These are phyloP conservation scores for Saimiri boliviensis DNA, from an alignment of 2,113 vertebrate species.

Conservation along the genomic window DNA sequence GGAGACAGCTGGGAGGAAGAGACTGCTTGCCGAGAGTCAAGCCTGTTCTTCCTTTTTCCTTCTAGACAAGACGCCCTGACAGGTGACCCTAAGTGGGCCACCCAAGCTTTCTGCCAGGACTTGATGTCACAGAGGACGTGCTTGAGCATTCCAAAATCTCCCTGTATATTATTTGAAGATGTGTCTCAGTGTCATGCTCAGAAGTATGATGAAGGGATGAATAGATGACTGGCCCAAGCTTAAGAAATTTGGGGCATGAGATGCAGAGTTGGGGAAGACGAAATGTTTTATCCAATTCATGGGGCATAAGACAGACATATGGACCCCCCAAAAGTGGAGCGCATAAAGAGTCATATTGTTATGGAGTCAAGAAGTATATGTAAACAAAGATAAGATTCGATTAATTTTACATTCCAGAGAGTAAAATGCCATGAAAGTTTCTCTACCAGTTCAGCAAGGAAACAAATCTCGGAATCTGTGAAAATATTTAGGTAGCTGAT, in stretches of 20 bases:
- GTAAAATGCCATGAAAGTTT: conserved; percentile 40
- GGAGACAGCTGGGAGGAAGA: neutral
- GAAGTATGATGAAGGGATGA: neutral
- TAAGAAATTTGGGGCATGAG: neutral
- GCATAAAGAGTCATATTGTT: neutral
- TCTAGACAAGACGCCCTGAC: neutral
- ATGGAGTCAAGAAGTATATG: neutral
- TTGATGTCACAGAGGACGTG: neutral
- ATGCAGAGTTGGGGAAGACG: neutral
- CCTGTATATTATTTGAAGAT: neutral
- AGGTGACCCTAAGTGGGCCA: neutral
- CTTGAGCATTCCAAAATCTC: neutral
- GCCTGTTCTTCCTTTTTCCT: neutral
- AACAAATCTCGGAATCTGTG: conserved; percentile 35
- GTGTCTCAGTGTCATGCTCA: neutral
- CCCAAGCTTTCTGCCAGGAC: neutral
- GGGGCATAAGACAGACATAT: neutral
- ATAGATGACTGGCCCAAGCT: neutral
- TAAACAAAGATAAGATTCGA: conserved; percentile 43
- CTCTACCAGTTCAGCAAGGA: neutral
- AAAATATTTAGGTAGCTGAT: conserved; percentile 54
- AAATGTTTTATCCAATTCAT: neutral
- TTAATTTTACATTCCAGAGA: conserved; percentile 68
- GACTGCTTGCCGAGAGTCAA: neutral
- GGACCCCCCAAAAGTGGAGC: neutral